These are phyloP conservation scores for Matsumyia berberina DNA, from an alignment of 2,888 invertebrate genomes.

Conservation along the genomic window DNA sequence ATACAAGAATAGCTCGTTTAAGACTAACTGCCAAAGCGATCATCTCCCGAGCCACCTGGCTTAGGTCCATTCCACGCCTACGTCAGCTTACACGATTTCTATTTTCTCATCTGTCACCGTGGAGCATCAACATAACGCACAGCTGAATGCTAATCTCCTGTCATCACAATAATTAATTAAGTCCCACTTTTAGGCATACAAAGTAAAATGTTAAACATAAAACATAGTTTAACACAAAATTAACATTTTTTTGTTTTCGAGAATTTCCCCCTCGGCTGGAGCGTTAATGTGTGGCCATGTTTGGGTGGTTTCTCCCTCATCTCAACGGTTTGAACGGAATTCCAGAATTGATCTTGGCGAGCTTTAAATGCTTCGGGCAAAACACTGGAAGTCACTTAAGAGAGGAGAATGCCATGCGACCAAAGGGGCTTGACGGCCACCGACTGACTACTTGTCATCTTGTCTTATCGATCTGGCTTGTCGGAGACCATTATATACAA, in stretches of 20 bases:
- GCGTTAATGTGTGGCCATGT: constrained; percentile 35
- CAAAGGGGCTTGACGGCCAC: constrained; percentile 6
- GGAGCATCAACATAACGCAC: constrained; percentile 33
- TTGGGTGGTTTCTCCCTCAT: neutral
- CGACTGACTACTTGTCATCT: constrained; percentile 4
- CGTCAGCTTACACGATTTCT: constrained; percentile 16
- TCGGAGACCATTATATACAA: constrained; percentile 26
- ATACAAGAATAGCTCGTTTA: neutral
- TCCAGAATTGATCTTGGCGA: neutral
- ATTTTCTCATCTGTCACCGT: constrained; percentile 16
- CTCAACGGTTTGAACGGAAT: neutral
- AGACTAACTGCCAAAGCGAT: neutral
- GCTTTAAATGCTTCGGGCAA: constrained; percentile 9
- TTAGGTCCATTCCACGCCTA: constrained; percentile 20
- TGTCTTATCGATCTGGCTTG: constrained; percentile 12
- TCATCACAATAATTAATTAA: constrained; percentile 67
- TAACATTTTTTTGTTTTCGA: constrained; percentile 47
- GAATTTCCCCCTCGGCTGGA: neutral
- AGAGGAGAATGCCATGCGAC: neutral
- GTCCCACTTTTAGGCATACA: constrained; percentile 28
- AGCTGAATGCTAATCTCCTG: constrained; percentile 64
- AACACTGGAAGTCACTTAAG: constrained; percentile 60
- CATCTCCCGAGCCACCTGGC: constrained; percentile 27
- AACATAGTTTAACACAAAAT: constrained; percentile 30
- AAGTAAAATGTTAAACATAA: constrained; percentile 34